phyloP scores from a whole-genome alignment of 2,113 vertebrate genomes.

The Cyprinus carpio region DNA sequence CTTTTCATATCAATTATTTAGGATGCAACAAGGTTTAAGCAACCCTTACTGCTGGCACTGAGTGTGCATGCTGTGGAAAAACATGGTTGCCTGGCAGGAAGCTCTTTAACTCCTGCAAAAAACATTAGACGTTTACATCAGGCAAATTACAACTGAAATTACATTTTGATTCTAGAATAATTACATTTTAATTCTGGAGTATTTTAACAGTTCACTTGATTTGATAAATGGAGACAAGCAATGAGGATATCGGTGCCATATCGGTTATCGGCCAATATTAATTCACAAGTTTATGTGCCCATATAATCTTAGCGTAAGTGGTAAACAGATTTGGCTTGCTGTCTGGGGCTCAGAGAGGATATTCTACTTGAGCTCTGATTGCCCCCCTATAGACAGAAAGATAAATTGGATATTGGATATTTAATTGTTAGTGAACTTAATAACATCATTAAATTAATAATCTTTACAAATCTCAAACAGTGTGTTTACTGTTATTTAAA shows the following conservation, averaged over 20 bases:
- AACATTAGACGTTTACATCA: not conserved
- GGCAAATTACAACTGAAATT: not conserved
- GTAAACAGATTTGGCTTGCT: too few relatives aligned
- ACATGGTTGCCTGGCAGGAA: constrained; percentile 67
- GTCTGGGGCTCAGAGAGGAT: too few relatives aligned
- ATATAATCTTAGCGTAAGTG: too few relatives aligned
- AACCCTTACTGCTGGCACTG: constrained; percentile 68
- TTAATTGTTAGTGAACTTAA: not conserved
- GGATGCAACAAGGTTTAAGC: not conserved
- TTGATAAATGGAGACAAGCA: not conserved
- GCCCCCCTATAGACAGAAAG: too few relatives aligned
- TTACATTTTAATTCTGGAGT: not conserved
- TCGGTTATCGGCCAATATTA: not conserved
- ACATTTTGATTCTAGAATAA: not conserved
- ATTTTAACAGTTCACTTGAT: not conserved
- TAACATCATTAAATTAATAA: too few relatives aligned
- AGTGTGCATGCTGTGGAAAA: constrained; percentile 61
- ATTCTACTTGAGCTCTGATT: too few relatives aligned
- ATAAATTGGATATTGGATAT: not conserved
- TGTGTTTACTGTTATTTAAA: not conserved
- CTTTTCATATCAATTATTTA: not conserved
- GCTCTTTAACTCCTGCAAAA: constrained; percentile 67
- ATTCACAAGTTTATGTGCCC: too few relatives aligned
- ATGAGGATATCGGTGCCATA: not conserved
- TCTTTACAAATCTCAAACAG: not conserved